Base-by-base conservation (phyloP, 2,113 vertebrate genomes). In the Cottus gobio region DNA sequence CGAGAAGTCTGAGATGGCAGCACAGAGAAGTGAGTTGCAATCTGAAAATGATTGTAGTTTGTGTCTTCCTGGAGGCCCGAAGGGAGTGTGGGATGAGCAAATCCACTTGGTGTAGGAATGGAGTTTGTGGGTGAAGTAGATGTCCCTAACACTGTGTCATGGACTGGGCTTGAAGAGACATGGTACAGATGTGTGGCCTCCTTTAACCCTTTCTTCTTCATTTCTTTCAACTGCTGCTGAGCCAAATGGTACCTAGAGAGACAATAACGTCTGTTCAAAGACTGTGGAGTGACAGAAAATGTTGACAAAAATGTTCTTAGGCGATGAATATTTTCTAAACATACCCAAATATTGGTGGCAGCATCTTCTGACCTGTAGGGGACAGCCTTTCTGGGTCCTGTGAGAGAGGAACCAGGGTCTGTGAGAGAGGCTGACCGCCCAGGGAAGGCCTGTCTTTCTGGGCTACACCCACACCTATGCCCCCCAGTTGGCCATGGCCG, bases 171-270 rank as follows among this genome's bases (percentile, higher is more conserved):
- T 87, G 97, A 97, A 52, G 98, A 98, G 24, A 99, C 97, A 0
- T 98, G 98, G 87, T 99, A 99, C 69, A 98, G 89, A 65, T 97
- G 96, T 18, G 97, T 99, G 69, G 96, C 96, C 79, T 99, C 97
- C 0, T 95, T 98, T 75, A 99, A 90, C 1, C 98, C 98, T 54
- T 96, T 96, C 91, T 96, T 98, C 90, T 98, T 99, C 98, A 99
- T 99, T 87, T 99, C 98, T 67, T 99, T 99, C 82, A 99, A 75
- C 92, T 99, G 98, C 87, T 97, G 97, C 84, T 99, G 98, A 30
- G 98, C 98, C 15, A 99, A 90, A 9, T 96, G 97, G 85, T 99
- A 99, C 64, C 93, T 94, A 6, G 30, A 62, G 11, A 82, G 50
- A 80, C 16, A 74, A 65, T 26, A 9, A 39, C 42, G 62, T 48